Evolutionary conservation across 2,888 invertebrate genomes (phyloP).

Genomic region (Melanophora roralis): DNA sequence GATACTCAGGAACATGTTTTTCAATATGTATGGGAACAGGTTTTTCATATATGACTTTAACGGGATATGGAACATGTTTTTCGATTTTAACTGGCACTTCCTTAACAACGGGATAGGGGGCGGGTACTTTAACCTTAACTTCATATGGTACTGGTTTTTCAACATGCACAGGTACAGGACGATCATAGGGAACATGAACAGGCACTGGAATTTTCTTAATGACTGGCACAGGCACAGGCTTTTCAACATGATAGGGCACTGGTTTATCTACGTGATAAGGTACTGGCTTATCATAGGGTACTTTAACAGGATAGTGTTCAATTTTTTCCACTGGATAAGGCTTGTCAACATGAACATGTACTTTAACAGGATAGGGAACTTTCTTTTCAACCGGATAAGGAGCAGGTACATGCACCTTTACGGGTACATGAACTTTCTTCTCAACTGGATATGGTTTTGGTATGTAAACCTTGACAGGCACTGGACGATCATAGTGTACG

Average conservation of each 20-base stretch:
- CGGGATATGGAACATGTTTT: constrained; percentile 84
- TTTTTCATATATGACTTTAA: constrained; percentile 83
- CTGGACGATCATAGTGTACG: constrained; percentile 86
- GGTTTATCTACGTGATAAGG: constrained; percentile 81
- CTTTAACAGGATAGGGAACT: constrained; percentile 83
- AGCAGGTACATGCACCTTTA: constrained; percentile 86
- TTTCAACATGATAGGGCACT: constrained; percentile 82
- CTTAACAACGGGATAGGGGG: constrained; percentile 84
- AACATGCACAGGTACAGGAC: constrained; percentile 83
- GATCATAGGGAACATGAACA: constrained; percentile 81
- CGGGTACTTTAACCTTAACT: constrained; percentile 83
- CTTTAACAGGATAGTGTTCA: constrained; percentile 85
- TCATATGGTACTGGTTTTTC: constrained; percentile 87
- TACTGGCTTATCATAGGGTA: constrained; percentile 83
- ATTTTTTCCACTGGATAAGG: constrained; percentile 85
- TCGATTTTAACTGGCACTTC: constrained; percentile 83
- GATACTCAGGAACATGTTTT: constrained; percentile 81
- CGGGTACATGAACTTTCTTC: constrained; percentile 84
- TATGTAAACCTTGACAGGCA: constrained; percentile 84
- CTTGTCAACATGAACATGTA: constrained; percentile 86
- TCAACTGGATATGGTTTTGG: constrained; percentile 83
- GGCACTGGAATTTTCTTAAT: constrained; percentile 82
- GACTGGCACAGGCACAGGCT: constrained; percentile 81
- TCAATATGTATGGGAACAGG: constrained; percentile 87
- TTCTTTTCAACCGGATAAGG: constrained; percentile 85